Conservation (phyloP, 37 sponge, comb jelly and placozoan species). For the Amphimedon queenslandica region DNA sequence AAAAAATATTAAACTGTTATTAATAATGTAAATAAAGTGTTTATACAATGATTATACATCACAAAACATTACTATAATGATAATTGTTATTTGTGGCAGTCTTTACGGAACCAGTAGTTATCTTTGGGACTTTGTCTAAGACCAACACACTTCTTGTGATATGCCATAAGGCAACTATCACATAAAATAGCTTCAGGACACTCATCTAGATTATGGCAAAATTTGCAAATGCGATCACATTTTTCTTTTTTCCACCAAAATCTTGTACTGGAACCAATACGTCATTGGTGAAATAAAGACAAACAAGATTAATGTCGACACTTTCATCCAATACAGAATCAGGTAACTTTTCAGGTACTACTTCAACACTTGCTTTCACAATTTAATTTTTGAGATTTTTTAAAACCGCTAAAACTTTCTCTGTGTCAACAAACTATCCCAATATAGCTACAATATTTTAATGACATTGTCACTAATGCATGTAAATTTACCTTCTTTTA, state of each 20-base stretch:
- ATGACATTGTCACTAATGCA: neutral
- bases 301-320: neutral
- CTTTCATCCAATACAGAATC: neutral
- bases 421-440: neutral
- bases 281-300: neutral
- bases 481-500: slow-evolving; percentile 6
- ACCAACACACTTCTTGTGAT: slow-evolving; percentile 5
- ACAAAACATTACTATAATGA: neutral
- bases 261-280: neutral
- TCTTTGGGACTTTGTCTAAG: neutral
- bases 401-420: neutral
- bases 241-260: no score
- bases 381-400: neutral
- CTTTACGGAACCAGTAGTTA: neutral
- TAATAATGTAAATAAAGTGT: no score
- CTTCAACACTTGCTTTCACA: neutral
- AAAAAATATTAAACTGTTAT: no score
- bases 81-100: neutral
- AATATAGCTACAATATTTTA: neutral
- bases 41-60: no score
- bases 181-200: neutral
- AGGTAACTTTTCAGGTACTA: neutral
- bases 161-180: neutral
- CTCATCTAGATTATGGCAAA: neutral
- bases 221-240: neutral